Conservation (phyloP, 2,888 invertebrate genomes). For the Dynastes maya region DNA sequence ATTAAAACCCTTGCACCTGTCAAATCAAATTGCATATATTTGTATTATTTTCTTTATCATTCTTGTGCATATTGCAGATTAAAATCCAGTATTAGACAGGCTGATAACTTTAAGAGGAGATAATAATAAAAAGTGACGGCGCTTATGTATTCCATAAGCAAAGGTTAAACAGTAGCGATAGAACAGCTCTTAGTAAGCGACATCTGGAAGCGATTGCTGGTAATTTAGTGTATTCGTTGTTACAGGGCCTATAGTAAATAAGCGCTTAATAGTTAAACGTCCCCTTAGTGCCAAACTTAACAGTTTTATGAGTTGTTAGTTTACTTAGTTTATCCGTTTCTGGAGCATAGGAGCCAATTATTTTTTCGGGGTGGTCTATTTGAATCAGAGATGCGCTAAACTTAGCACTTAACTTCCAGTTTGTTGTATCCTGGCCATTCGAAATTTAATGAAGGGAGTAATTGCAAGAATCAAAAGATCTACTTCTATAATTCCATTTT, state of each 20-base stretch:
- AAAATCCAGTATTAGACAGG: no score
- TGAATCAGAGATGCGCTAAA: constrained; percentile 9
- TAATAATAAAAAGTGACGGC: no score
- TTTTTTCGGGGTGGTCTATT: constrained; percentile 58
- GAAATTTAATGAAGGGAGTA: no score
- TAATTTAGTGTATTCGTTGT: constrained; percentile 63
- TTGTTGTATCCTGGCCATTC: not conserved
- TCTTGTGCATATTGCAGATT: no score
- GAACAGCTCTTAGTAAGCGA: constrained; percentile 23
- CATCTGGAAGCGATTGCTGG: constrained; percentile 65
- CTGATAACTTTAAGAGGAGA: no score
- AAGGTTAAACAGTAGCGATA: constrained; percentile 11
- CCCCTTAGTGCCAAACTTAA: constrained; percentile 64
- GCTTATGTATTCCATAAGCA: constrained; percentile 1
- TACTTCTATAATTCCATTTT: no score
- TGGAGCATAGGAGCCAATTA: constrained; percentile 54
- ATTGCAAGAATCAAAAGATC: no score
- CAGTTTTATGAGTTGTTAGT: constrained; percentile 61
- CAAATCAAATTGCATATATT: no score
- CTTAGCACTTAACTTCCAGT: constrained; percentile 7
- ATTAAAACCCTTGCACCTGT: no score
- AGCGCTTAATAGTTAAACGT: constrained; percentile 63
- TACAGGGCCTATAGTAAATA: constrained; percentile 62
- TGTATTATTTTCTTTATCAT: no score
- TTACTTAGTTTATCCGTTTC: constrained; percentile 55